Conservation (phyloP, 2,113 vertebrate genomes). For the Aegypius monachus region DNA sequence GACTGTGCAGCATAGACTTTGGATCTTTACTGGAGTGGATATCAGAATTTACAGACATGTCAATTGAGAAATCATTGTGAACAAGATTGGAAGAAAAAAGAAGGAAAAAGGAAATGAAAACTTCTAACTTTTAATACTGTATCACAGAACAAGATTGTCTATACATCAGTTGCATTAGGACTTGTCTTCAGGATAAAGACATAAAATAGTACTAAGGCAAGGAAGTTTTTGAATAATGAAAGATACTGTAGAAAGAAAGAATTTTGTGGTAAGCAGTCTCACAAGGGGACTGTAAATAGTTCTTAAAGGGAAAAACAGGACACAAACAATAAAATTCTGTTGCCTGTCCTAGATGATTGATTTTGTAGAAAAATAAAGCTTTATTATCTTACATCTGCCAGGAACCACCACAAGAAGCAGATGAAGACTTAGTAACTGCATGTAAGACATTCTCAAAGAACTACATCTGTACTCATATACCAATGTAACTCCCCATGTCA, state of each 20-base stretch:
- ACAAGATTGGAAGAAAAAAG: neutral
- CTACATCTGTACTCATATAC: neutral
- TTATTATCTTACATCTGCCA: neutral
- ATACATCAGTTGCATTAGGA: neutral
- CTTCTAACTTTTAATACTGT: neutral
- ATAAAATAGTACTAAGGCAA: neutral
- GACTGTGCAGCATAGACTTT: neutral
- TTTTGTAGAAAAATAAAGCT: neutral
- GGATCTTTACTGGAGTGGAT: neutral
- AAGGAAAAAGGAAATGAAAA: neutral
- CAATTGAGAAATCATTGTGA: neutral
- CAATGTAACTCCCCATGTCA: neutral
- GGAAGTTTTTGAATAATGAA: neutral
- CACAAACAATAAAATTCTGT: neutral
- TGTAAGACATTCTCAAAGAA: neutral
- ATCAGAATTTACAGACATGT: neutral
- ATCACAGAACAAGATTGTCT: neutral
- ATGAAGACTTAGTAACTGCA: neutral
- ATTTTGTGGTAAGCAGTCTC: neutral
- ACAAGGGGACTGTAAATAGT: rapidly evolving
- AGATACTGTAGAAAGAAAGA: neutral
- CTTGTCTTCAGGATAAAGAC: neutral
- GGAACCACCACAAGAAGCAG: neutral
- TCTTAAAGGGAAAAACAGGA: neutral
- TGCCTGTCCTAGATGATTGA: neutral